Evolutionary conservation across 2,797 vertebrate species (phyloP), one percentile per base, ranked within the genome.

Genomic region (Pyrocephalus nanus): DNA sequence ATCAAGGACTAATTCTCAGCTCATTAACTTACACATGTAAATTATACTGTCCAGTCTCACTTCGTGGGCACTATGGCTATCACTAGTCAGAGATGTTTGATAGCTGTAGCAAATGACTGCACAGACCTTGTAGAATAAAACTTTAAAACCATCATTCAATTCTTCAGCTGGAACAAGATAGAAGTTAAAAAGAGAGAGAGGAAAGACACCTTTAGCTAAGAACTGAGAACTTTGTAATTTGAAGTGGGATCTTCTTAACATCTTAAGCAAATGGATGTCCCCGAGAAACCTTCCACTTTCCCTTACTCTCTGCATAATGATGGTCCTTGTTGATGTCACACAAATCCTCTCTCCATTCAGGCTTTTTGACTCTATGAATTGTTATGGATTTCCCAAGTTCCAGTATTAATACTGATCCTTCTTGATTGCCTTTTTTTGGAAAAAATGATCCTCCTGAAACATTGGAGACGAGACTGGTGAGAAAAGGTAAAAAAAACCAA

Each of bases 1-100:
- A 57, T 18, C 65, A 94, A 96, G 70, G 81, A 89, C 62, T 87
- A 91, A 85, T 94, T 67, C 62, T 87, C 90, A 95, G 81, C 26
- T 94, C 73, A 87, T 91, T 92, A 91, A 94, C 34, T 89, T 81
- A 55, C 38, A 55, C 48, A 64, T 71, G 74, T 78, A 89, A 84
- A 96, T 95, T 71, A 87, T 66, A 40, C 50, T 78, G 74, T 77
- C 78, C 57, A 67, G 45, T 91, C 70, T 84, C 66, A 83, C 50
- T 81, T 60, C 12, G 3, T 81, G 74, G 78, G 51, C 54, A 64
- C 42, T 74, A n/a, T 70, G 29, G 32, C 81, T 89, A 60, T 87
- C 78, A 81, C 70, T 43, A 67, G n/a, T 87, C 66, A 87, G 45
- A 91, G 27, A 54, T 65, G 32, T 81, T 84, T 94, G 85, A 95